Base-by-base conservation (phyloP, 2,888 invertebrate genomes). In the Sarcophaga rosellei region DNA sequence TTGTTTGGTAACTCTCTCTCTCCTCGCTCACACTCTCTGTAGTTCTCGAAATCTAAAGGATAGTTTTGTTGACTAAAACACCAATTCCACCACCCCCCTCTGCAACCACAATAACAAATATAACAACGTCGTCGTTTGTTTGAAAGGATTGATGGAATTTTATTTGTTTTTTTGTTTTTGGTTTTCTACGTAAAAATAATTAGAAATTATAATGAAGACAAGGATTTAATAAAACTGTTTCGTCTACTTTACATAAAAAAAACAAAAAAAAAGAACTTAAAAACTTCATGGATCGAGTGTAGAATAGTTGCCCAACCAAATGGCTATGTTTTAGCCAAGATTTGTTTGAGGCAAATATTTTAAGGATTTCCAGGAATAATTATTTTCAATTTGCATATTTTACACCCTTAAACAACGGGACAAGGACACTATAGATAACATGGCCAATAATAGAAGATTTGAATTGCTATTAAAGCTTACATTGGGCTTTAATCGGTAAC, bases 171-270 rank as follows among this genome's bases (percentile, higher is more conserved):
- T 53, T 35, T 25, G 1, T 15, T 15, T 12, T 82, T 63, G 57
- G 63, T 76, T 82, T 76, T 5, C 17, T 77, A 73, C 59, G 66
- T n/a, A 35, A 82, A 82, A 82, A 82, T 85, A 85, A 85, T 85
- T 85, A 85, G 81, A 85, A 85, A 82, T 85, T 85, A 85, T 85
- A 85, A 85, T 85, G 78, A 85, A 85, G 81, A 75, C 61, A 82
- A 79, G 81, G 72, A 82, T 76, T 75, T 65, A 72, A 76, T 72
- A 77, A 82, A 82, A 77, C 53, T 15, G 53, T 53, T 53, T 53
- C 17, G 53, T 53, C 15, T 53, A 17, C 53, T 53, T 53, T 53
- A 53, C 8, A 23, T 21, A 3, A 63, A 15, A 35, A 83, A 45
- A 68, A 78, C 57, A 62, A 17, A 53, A 53, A 3, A 45, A n/a